Conservation (phyloP, 1,140 invertebrate genomes). For the Zaprionus capensis region DNA sequence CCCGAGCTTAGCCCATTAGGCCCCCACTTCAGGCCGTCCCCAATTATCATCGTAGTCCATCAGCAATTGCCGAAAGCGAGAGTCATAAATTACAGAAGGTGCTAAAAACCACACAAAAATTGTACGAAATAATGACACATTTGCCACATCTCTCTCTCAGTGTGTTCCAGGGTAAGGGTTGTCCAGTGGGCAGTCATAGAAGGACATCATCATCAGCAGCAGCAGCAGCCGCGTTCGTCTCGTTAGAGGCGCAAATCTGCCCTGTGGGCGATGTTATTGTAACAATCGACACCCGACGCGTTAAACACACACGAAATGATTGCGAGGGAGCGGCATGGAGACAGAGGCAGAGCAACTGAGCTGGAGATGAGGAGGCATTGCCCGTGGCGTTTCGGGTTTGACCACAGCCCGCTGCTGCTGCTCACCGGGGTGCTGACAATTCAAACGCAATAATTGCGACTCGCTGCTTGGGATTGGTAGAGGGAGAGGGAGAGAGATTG, state of each 20-base stretch:
- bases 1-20: constrained; percentile 16
- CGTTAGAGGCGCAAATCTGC: constrained; percentile 76
- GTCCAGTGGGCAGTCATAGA: constrained; percentile 20
- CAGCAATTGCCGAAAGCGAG: constrained; percentile 34
- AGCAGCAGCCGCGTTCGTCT: constrained; percentile 24
- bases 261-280: constrained; percentile 77
- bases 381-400: constrained; percentile 70
- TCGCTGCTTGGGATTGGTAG: constrained; percentile 55
- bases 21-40: constrained; percentile 17
- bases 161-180: constrained; percentile 23
- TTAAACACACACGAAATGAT: constrained; percentile 56
- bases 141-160: constrained; percentile 30
- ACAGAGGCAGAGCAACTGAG: constrained; percentile 1
- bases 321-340: constrained; percentile 22
- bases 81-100: constrained; percentile 74
- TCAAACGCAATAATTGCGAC: constrained; percentile 81
- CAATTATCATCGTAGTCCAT: constrained; percentile 53
- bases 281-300: constrained; percentile 76
- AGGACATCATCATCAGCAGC: constrained; percentile 23
- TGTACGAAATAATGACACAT: constrained; percentile 64
- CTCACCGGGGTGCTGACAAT: constrained; percentile 78
- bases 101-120: constrained; percentile 59
- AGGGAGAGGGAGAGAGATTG: constrained; percentile 31
- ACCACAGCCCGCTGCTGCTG: constrained; percentile 46
- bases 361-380: constrained; percentile 5